Evolutionary conservation across 2,888 invertebrate genomes (phyloP), one percentile per base, ranked within the genome.

Genomic region (Ferrisia virgata): DNA sequence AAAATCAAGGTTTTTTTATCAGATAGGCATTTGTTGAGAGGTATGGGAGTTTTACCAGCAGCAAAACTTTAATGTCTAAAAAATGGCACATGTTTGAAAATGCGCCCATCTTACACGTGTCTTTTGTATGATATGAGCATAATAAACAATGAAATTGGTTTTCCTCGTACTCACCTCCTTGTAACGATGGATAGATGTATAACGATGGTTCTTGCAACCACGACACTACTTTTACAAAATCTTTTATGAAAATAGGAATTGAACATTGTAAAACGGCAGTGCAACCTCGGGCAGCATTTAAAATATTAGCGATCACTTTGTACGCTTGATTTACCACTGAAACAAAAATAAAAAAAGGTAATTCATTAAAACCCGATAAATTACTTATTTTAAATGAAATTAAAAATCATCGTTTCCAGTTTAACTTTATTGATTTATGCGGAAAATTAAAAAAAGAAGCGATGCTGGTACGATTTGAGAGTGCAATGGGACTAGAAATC

Each of bases 121-220:
- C 47, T 47, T 47, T 47, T n/a, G 47, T 13, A 69, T 33, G 28
- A 53, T 53, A 53, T 53, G n/a, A 53, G 11, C 11, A 13, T 22
- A 31, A 33, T 15, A 4, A 69, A 28, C 0, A 33, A n/a, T 36
- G 15, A 72, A 33, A 72, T 72, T 72, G 4, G 28, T 64, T 64
- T 28, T 64, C 2, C 0, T 31, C 18, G 15, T 86, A 89, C 91
- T 90, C 89, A 93, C 93, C 93, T 90, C 93, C 93, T 91, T 93
- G 93, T 85, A 93, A 89, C 85, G 93, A 93, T 86, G 93, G 93
- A 88, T 93, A 93, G 87, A 93, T 93, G 89, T 92, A 92, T 89
- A 93, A 92, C 86, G 92, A 91, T 85, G 93, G 93, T 88, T 93
- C 93, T 89, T 93, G 93, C 86, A 93, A 91, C 93, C 93, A 93